Evolutionary conservation across 2,888 invertebrate species (phyloP), one percentile per base, ranked within the genome.

Genomic region (Pycnomerus fuliginosus): DNA sequence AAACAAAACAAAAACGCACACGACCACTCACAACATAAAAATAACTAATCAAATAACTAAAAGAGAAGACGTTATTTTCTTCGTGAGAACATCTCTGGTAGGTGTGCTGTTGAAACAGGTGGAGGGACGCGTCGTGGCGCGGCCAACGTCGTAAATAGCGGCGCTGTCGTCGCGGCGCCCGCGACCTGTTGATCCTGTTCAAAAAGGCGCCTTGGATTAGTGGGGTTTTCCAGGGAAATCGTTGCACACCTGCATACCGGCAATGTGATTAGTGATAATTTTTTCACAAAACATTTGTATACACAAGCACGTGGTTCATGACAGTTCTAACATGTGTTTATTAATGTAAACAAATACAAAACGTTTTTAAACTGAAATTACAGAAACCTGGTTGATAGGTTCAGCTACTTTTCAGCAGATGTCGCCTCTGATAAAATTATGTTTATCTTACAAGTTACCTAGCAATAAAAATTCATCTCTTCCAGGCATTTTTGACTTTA

Each of bases 151-250:
- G 69, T 60, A 72, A 71, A 68, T 70, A 69, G 62, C 70, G 70
- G 71, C 71, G 71, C 71, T 72, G 67, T 61, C 70, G 70, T 70
- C 70, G 69, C 69, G 69, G 67, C 70, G 71, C 71, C 65, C 59
- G 63, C 61, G 62, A 67, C 65, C 65, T 62, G 61, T 62, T 62
- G 61, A 60, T 52, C 37, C 42, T 34, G 29, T 64, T 64, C 55
- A 59, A 64, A 62, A 17, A 34, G 46, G 43, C 51, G 54, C 51
- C 43, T 5, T 3, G 16, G n/a, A 8, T 23, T 34, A 24, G 15
- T 30, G 13, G 14, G 27, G 2, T 1, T 15, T 16, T 8, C 37
- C 17, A 17, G 10, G 17, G 33, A 31, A 39, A 33, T 27, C 32
- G 25, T 7, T 25, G 4, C n/a, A n/a, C n/a, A n/a, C 39, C 23